Evolutionary conservation across 2,797 vertebrate species (phyloP), one percentile per base, ranked within the genome.

Genomic region (Somateria mollissima): DNA sequence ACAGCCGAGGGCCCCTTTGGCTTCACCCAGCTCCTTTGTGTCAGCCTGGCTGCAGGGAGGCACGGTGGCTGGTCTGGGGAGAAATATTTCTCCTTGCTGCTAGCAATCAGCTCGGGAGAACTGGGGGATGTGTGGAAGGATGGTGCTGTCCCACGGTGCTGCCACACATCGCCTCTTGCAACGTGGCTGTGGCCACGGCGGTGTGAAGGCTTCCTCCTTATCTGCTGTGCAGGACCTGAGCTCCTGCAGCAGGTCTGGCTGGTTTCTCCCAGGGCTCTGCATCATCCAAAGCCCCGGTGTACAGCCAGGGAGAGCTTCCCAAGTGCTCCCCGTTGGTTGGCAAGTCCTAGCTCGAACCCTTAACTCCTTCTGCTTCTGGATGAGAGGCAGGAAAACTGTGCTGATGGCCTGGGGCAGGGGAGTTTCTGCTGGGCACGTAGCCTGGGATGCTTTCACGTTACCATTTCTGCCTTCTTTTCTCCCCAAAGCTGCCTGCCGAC

Each of bases 181-280:
- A 73, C 19, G 18, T 28, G 47, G n/a, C 47, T 1, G 1, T 57
- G 47, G 30, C 14, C n/a, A 36, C 28, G 13, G 1, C 0, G 0
- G 24, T 54, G 27, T 32, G 58, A 51, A 69, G 36, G 71, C 62
- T 60, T 69, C 54, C 25, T 94, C 41, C 32, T 58, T 10, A 84
- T 21, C 61, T 11, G 11, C 0, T 2, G n/a, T 41, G 37, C 37
- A 62, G 45, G 28, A 18, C 51, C 15, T 6, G 16, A 51, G 8
- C 8, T 67, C 43, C 47, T 45, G 25, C 34, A 75, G 54, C 36
- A 45, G 36, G 32, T 62, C 56, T 69, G 41, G 25, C 53, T 2
- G 2, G 7, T 54, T 78, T 84, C 34, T 88, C 39, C 30, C 41
- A 36, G 13, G 21, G 37, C 36, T 74, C 27, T 79, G 30, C 32